These are phyloP conservation scores for Vollenhovia emeryi DNA, from an alignment of 1,140 invertebrate species.

Conservation along the genomic window DNA sequence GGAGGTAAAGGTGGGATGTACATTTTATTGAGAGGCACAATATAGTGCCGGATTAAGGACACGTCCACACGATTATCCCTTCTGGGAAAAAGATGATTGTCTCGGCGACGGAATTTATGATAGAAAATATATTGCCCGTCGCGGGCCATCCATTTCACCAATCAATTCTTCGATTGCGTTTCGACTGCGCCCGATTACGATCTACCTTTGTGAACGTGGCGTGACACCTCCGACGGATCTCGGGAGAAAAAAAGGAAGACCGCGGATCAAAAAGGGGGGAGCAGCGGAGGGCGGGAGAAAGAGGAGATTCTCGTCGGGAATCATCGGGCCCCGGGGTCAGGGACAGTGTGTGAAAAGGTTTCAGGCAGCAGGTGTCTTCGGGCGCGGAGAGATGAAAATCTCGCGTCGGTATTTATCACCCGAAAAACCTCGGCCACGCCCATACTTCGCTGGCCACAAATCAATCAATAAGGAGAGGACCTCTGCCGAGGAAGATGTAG, in stretches of 20 bases:
- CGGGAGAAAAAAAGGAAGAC: conserved; percentile 22
- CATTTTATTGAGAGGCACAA: conserved; percentile 10
- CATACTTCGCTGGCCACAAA: conserved; percentile 73
- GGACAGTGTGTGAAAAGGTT: conserved; percentile 69
- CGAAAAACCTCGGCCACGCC: conserved; percentile 60
- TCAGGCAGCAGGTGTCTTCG: conserved; percentile 73
- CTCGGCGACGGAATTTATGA: conserved; percentile 48
- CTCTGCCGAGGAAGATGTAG: conserved; percentile 27
- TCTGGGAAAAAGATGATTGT: conserved; percentile 40
- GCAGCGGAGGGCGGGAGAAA: background rate
- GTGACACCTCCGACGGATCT: conserved; percentile 53
- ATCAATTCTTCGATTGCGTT: conserved; percentile 63
- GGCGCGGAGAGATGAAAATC: conserved; percentile 71
- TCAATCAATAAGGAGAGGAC: conserved; percentile 69
- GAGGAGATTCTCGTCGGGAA: conserved; percentile 42
- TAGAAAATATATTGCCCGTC: conserved; percentile 55
- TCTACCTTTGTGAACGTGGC: conserved; percentile 47
- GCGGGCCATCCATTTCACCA: conserved; percentile 51
- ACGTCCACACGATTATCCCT: background rate
- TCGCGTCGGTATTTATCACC: conserved; percentile 71
- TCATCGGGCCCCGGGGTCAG: conserved; percentile 53
- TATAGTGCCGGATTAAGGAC: conserved; percentile 23
- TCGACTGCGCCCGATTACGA: conserved; percentile 59
- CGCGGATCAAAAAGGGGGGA: background rate
- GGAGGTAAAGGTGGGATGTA: background rate